Base-by-base conservation (phyloP, 2,797 vertebrate species). In the Myotis daubentonii region DNA sequence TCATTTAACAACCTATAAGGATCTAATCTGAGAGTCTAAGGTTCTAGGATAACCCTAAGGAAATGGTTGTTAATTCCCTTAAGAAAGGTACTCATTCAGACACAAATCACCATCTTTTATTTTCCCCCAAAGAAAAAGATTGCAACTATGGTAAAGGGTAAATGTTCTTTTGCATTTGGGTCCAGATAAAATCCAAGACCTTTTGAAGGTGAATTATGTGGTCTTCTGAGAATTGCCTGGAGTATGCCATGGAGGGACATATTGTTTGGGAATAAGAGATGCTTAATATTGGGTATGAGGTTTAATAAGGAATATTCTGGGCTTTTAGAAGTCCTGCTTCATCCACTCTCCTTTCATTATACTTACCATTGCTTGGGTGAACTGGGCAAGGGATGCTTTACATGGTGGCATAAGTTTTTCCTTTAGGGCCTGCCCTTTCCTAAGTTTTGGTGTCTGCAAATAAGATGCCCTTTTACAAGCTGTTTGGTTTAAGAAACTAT, bases 61-160 rank as follows among this genome's bases (percentile, higher is more conserved):
- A 92, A 83, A 55, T 8, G 36, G 30, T 71, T 92, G 74, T 65
- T 94, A 91, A 91, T 94, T 94, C 47, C 44, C 79, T 91, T 92
- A 85, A 84, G 51, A 85, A 92, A 88, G 9, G 38, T 30, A 36
- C n/a, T 79, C 47, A 83, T 88, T 92, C 28, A 78, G 25, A 81
- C 15, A 49, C 25, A 94, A 76, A 91, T 89, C 44, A 53, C 28
- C 38, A 68, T 76, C 41, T 92, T 95, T 57, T 81, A 80, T 90
- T 93, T 82, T 44, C 7, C 41, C 44, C 78, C 22, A 78, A 72
- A 95, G 44, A 71, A 85, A 70, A 83, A 91, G 53, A 23, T 70
- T 87, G 33, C 68, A 84, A 82, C 36, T 84, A 10, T n/a, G 33
- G 72, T 87, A 80, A 81, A 92, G 4, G 11, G 33, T 78, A 92